phyloP scores from a whole-genome alignment of 2,797 vertebrate species.

The Enteromius trimaculatus region DNA sequence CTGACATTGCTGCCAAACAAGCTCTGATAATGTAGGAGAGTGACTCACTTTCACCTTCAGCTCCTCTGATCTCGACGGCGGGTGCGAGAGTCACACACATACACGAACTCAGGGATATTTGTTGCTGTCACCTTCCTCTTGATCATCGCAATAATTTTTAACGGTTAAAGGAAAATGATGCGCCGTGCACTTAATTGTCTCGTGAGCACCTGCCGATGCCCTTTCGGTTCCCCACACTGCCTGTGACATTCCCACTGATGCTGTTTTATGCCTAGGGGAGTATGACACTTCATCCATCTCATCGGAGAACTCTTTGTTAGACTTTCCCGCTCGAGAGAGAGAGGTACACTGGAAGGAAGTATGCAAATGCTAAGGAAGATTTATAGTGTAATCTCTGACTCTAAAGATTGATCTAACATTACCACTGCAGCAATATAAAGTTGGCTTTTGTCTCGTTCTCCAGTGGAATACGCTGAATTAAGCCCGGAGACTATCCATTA shows the following conservation, averaged over 20 bases:
- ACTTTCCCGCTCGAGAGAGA: background rate
- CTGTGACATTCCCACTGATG: slow-evolving; percentile 33
- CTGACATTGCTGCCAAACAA: slow-evolving; percentile 80
- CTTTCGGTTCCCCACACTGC: slow-evolving; percentile 50
- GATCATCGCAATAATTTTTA: slow-evolving; percentile 79
- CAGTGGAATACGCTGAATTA: slow-evolving; percentile 52
- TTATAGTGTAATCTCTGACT: slow-evolving; percentile 44
- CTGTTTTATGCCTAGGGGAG: slow-evolving; percentile 30
- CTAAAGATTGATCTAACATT: slow-evolving; percentile 48
- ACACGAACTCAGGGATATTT: slow-evolving; percentile 63
- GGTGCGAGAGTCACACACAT: slow-evolving; percentile 47
- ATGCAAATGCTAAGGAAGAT: slow-evolving; percentile 52
- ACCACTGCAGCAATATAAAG: slow-evolving; percentile 33
- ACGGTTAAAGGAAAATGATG: slow-evolving; percentile 72
- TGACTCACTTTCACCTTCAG: slow-evolving; percentile 80
- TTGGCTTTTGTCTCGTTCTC: slow-evolving; percentile 49
- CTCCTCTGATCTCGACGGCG: slow-evolving; percentile 54
- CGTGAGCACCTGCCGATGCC: slow-evolving; percentile 62
- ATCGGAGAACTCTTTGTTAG: slow-evolving; percentile 23
- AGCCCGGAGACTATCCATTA: slow-evolving; percentile 76
- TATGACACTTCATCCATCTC: slow-evolving; percentile 28
- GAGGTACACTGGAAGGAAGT: slow-evolving; percentile 42
- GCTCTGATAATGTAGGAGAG: slow-evolving; percentile 78
- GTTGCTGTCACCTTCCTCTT: slow-evolving; percentile 70
- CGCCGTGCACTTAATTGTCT: slow-evolving; percentile 67